phyloP scores from a whole-genome alignment of 2,888 invertebrate genomes.

The Drepana falcataria region DNA sequence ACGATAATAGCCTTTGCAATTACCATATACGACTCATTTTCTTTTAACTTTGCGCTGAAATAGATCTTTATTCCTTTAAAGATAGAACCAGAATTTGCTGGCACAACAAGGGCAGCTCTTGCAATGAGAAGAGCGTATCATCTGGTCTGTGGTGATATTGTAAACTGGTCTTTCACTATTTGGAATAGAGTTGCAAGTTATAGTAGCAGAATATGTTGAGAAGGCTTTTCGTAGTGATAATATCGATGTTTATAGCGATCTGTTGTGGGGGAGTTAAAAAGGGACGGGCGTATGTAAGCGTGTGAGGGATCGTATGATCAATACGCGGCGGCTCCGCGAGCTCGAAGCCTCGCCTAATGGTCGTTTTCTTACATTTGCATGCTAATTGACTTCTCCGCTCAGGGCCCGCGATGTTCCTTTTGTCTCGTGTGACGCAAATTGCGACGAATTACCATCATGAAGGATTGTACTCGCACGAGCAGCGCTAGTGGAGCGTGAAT shows the following conservation, averaged over 20 bases:
- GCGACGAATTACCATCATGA: slow-evolving; percentile 48
- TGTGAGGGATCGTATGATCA: slow-evolving; percentile 72
- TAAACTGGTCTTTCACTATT: slow-evolving; percentile 10
- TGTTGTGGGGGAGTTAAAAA: slow-evolving; percentile 75
- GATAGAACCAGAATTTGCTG: slow-evolving; percentile 69
- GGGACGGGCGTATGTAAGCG: slow-evolving; percentile 74
- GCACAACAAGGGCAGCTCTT: slow-evolving; percentile 55
- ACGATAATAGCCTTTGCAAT: slow-evolving; percentile 52
- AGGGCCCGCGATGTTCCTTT: slow-evolving; percentile 47
- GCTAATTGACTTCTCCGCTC: slow-evolving; percentile 66
- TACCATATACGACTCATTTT: slow-evolving; percentile 64
- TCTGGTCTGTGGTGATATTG: not conserved
- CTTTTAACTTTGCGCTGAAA: slow-evolving; percentile 61
- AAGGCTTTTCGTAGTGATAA: slow-evolving; percentile 46
- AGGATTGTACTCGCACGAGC: slow-evolving; percentile 20
- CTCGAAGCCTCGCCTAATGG: slow-evolving; percentile 54
- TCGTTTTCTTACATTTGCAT: slow-evolving; percentile 79
- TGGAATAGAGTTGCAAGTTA: slow-evolving; percentile 16
- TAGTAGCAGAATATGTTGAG: slow-evolving; percentile 10
- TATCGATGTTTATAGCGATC: slow-evolving; percentile 76
- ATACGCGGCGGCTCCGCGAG: slow-evolving; percentile 55
- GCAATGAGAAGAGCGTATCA: slow-evolving; percentile 20
- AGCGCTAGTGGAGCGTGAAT: slow-evolving; percentile 17
- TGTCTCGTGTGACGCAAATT: slow-evolving; percentile 62
- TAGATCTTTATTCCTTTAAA: slow-evolving; percentile 77